Evolutionary conservation across 2,888 invertebrate species (phyloP), one percentile per base, ranked within the genome.

Genomic region (Pyrochroa serraticornis): DNA sequence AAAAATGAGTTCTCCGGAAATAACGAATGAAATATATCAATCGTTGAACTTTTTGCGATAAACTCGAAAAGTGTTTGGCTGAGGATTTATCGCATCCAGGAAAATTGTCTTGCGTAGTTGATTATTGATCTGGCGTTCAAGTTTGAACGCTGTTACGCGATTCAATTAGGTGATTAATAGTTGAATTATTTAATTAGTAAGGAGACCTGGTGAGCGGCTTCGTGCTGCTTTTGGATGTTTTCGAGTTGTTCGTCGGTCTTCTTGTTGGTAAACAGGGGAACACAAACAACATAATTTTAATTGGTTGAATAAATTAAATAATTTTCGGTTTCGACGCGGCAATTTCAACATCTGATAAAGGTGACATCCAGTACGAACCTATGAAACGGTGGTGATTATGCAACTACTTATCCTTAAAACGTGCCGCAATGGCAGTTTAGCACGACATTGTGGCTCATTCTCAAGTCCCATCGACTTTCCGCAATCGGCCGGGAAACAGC

Each of bases 131-230:
- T 45, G 33, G 52, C 45, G 45, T 52, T 52, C 44, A 45, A 10
- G 45, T 45, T 34, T 33, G 39, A 52, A 38, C 12, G 52, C 52
- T 52, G 22, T 42, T 39, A 38, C 44, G 38, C 45, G 52, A 52
- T 52, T 45, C 39, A 52, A 52, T 52, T 52, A 52, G 44, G 38
- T 52, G 52, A 52, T 52, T 52, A 52, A 52, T 52, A 52, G 52
- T 39, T 37, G 37, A 35, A 36, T 45, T 38, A 45, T 44, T 52
- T 52, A 52, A 52, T 52, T 52, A 52, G 31, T 22, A 38, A 52
- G 44, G 33, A 38, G 52, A 5, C 22, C 45, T 44, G 37, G 52
- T 44, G 32, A 45, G 44, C 38, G 32, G 52, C 33, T 38, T 45
- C 37, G 31, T 38, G 45, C 44, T 44, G 45, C 43, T 52, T 33